These are phyloP conservation scores for Nannobrachium achirus DNA, from an alignment of 2,113 vertebrate species.

Conservation along the genomic window DNA sequence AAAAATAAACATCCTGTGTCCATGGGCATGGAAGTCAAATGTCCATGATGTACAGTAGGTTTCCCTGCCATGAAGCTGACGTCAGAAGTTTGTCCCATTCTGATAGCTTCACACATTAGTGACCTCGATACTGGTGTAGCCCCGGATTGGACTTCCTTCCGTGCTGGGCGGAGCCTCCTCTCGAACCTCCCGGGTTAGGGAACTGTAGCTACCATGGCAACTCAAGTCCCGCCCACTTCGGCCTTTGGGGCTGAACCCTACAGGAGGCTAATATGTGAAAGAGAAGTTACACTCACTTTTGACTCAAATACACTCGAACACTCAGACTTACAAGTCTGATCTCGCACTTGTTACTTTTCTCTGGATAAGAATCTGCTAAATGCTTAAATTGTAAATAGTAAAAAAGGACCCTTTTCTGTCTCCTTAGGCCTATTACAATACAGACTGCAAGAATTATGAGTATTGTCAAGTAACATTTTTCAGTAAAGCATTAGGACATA, in stretches of 20 bases:
- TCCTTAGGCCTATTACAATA: slow-evolving; percentile 1
- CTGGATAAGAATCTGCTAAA: too few relatives aligned
- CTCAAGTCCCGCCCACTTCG: slow-evolving; percentile 78
- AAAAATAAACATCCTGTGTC: slow-evolving; percentile 31
- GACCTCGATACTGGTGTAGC: slow-evolving; percentile 80
- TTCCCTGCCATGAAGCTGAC: background rate
- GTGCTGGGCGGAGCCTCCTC: slow-evolving; percentile 68
- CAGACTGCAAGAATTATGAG: background rate
- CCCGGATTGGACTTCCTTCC: slow-evolving; percentile 75
- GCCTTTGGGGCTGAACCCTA: slow-evolving; percentile 82
- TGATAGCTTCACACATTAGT: slow-evolving; percentile 80
- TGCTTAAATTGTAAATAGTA: too few relatives aligned
- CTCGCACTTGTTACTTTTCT: too few relatives aligned
- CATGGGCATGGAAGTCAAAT: slow-evolving; percentile 22
- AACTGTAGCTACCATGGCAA: slow-evolving; percentile 80
- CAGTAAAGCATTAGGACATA: background rate
- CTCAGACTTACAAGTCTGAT: background rate
- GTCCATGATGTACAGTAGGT: slow-evolving; percentile 24
- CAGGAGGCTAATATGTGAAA: slow-evolving; percentile 77
- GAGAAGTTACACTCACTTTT: background rate
- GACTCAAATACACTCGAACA: background rate
- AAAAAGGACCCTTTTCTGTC: background rate
- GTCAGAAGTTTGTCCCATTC: background rate
- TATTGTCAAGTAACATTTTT: background rate
- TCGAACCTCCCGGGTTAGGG: slow-evolving; percentile 76